A percentile compares a stretch with the other conserved stretches of the same genome.
These are phyloP conservation scores for Anseranas semipalmata DNA, from an alignment of 2,113 vertebrate genomes.

Conservation along the genomic window DNA sequence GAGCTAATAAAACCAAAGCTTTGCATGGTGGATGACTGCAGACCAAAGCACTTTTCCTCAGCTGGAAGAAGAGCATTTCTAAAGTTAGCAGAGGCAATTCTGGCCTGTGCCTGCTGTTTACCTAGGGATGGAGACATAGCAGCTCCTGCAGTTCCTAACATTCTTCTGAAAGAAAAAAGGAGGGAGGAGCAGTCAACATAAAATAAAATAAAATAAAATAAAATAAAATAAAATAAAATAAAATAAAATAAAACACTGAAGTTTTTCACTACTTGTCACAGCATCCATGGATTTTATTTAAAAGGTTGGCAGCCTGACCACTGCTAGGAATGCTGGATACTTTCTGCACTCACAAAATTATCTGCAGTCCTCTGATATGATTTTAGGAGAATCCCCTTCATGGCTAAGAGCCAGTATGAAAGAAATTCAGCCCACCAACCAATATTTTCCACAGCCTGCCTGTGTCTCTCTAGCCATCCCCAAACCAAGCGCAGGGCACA, in stretches of 20 bases:
- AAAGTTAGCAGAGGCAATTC: background rate
- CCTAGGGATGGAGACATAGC: background rate
- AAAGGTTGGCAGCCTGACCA: background rate
- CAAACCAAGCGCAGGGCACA: background rate
- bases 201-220: background rate
- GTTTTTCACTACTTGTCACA: background rate
- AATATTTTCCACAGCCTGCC: background rate
- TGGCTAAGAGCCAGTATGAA: background rate
- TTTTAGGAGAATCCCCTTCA: background rate
- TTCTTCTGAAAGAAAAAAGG: background rate
- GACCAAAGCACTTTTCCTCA: background rate
- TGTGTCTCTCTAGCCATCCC: background rate
- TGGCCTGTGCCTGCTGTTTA: background rate
- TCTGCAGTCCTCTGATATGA: background rate
- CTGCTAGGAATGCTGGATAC: background rate
- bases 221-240: background rate
- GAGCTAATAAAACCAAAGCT: background rate
- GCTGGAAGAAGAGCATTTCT: background rate
- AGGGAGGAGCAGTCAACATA: background rate
- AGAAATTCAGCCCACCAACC: background rate
- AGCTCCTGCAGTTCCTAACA: background rate
- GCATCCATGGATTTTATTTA: background rate
- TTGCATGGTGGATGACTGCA: background rate
- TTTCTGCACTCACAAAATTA: background rate
- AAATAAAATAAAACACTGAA: background rate